These are phyloP conservation scores for Leptinotarsa rubiginosa DNA, from an alignment of 2,888 invertebrate genomes.

Conservation along the genomic window DNA sequence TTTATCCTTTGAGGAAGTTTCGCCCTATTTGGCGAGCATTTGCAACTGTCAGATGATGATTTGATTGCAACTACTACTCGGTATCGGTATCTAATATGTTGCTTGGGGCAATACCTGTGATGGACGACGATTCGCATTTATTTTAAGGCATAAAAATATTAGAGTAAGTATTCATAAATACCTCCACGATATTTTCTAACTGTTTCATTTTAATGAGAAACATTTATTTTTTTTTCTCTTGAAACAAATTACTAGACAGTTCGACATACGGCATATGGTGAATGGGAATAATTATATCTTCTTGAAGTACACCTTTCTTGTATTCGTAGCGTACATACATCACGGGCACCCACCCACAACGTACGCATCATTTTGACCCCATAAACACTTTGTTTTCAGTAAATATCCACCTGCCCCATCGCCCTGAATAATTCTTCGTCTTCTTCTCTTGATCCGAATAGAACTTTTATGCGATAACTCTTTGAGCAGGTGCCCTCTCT, in stretches of 20 bases:
- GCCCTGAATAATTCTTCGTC: constrained; percentile 47
- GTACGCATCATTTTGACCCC: constrained; percentile 44
- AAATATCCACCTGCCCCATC: constrained; percentile 47
- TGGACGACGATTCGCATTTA: neutral
- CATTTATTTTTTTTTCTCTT: constrained; percentile 75
- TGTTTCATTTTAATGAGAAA: constrained; percentile 10
- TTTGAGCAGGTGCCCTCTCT: constrained; percentile 44
- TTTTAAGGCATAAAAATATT: neutral
- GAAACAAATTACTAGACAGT: constrained; percentile 59
- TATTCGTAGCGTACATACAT: constrained; percentile 45
- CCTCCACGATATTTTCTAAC: constrained; percentile 10
- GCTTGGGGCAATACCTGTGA: neutral
- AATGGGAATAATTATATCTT: constrained; percentile 53
- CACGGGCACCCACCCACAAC: constrained; percentile 48
- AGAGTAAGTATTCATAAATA: constrained; percentile 1
- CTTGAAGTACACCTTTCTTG: constrained; percentile 54
- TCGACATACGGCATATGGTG: constrained; percentile 50
- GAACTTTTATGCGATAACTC: constrained; percentile 41
- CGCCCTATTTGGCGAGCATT: no score
- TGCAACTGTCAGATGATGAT: neutral
- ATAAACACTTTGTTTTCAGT: constrained; percentile 48
- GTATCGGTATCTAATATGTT: neutral
- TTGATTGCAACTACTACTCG: neutral
- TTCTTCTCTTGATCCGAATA: constrained; percentile 24
- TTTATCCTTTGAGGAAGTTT: no score